Percentiles rank a stretch among this genome's conserved stretches.
phyloP scores from a whole-genome alignment of 2,888 invertebrate species.

The Meganola albula region DNA sequence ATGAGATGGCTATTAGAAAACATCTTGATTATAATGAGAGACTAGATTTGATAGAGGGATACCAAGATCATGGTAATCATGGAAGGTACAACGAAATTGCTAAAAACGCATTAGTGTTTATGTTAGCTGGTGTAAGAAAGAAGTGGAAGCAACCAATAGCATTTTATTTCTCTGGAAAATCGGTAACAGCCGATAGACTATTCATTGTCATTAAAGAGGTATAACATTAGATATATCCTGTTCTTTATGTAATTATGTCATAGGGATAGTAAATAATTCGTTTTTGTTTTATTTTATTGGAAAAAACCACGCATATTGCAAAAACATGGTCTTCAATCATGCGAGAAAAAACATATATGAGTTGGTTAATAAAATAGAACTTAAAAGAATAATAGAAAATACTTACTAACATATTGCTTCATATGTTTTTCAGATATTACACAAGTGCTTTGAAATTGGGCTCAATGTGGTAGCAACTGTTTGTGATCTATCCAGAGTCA shows the following conservation, averaged over 20 bases:
- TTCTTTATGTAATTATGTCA: not conserved
- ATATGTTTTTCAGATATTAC: conserved; percentile 2
- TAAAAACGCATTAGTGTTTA: conserved; percentile 6
- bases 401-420: no score
- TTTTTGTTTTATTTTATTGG: no score
- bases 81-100: conserved; percentile 5
- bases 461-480: not conserved
- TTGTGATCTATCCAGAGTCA: not conserved
- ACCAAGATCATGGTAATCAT: conserved; percentile 9
- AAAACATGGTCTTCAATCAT: no score
- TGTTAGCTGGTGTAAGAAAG: conserved; percentile 6
- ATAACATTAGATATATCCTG: not conserved
- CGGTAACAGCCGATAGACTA: not conserved
- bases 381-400: no score
- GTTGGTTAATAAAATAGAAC: no score
- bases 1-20: conserved; percentile 5
- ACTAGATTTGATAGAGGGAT: conserved; percentile 7
- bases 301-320: no score
- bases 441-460: not conserved
- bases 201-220: not conserved
- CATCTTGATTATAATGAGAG: conserved; percentile 5
- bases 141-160: conserved; percentile 6
- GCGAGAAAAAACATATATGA: no score
- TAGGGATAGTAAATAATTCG: no score
- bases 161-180: conserved; percentile 2